phyloP scores from a whole-genome alignment of 2,113 vertebrate genomes.

The Forbesichthys papilliferus region DNA sequence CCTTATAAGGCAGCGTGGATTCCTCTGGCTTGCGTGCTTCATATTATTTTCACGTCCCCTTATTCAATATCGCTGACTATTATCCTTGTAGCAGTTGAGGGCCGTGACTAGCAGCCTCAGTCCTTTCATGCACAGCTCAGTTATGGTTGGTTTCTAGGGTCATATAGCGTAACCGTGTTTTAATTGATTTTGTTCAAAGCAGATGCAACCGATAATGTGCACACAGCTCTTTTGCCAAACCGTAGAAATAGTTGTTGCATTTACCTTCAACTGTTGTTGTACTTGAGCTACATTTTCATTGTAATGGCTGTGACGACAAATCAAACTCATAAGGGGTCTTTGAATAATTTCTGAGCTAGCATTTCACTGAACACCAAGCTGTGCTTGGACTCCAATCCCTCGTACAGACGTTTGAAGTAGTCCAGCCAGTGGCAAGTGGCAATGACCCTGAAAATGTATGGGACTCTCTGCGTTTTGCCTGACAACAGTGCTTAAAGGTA shows the following conservation, averaged over 20 bases:
- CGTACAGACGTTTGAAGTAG: slow-evolving; percentile 6
- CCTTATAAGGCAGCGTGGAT: slow-evolving; percentile 66
- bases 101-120: slow-evolving; percentile 50
- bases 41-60: slow-evolving; percentile 62
- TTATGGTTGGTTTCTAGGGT: slow-evolving; percentile 47
- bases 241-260: slow-evolving; percentile 40
- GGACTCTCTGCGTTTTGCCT: slow-evolving; percentile 14
- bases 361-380: slow-evolving; percentile 2
- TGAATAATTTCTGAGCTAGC: slow-evolving; percentile 26
- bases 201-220: slow-evolving; percentile 29
- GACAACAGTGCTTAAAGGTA: not conserved
- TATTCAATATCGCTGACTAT: slow-evolving; percentile 65
- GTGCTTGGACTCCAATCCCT: not conserved
- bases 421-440: slow-evolving; percentile 10
- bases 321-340: slow-evolving; percentile 11
- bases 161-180: slow-evolving; percentile 43
- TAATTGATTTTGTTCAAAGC: slow-evolving; percentile 50
- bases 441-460: slow-evolving; percentile 27
- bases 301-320: slow-evolving; percentile 18
- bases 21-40: slow-evolving; percentile 57
- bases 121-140: slow-evolving; percentile 68
- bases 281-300: slow-evolving; percentile 18
- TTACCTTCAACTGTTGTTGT: slow-evolving; percentile 39
- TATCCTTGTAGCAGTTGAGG: slow-evolving; percentile 61
- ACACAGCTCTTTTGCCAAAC: slow-evolving; percentile 27